These are phyloP conservation scores for Turritopsis rubra DNA, from an alignment of 30 jellyfish, hydroid and myxozoan genomes.

Conservation along the genomic window DNA sequence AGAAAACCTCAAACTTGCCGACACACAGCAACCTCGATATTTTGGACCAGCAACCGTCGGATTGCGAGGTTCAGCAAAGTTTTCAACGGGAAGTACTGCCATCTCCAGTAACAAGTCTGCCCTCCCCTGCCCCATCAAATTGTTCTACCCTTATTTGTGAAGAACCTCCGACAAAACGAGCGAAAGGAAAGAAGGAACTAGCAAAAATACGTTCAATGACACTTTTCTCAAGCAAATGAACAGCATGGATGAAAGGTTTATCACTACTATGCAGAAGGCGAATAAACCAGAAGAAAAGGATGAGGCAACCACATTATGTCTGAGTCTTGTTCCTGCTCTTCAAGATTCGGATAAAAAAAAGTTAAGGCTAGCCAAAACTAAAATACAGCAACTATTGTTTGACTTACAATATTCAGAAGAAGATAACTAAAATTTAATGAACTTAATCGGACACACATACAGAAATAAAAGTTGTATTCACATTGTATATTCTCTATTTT, in stretches of 20 bases:
- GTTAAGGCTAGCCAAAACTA: conserved; percentile 22
- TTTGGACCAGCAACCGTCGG: no score
- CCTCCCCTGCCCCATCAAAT: no score
- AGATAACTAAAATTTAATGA: conserved; percentile 1
- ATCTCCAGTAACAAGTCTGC: background rate
- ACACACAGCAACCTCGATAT: conserved; percentile 29
- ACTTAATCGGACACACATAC: background rate
- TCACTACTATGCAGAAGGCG: background rate
- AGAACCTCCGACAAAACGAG: no score
- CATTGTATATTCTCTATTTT: conserved; percentile 14
- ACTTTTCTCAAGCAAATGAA: conserved; percentile 12
- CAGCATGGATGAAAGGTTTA: conserved; percentile 19
- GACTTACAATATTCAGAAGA: no score
- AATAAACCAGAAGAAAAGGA: conserved; percentile 8
- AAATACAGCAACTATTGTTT: no score
- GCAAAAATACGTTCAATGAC: conserved; percentile 6
- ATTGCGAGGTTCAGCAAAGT: no score
- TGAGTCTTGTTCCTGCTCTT: conserved; percentile 23
- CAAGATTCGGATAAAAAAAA: conserved; percentile 3
- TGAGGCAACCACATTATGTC: conserved; percentile 20
- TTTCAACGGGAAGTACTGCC: background rate
- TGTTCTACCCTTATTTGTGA: no score
- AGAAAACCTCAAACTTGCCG: conserved; percentile 36
- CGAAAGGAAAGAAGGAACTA: no score
- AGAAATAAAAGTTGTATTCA: background rate